Base-by-base conservation (phyloP, 1,140 invertebrate genomes). In the Chelonus insularis region DNA sequence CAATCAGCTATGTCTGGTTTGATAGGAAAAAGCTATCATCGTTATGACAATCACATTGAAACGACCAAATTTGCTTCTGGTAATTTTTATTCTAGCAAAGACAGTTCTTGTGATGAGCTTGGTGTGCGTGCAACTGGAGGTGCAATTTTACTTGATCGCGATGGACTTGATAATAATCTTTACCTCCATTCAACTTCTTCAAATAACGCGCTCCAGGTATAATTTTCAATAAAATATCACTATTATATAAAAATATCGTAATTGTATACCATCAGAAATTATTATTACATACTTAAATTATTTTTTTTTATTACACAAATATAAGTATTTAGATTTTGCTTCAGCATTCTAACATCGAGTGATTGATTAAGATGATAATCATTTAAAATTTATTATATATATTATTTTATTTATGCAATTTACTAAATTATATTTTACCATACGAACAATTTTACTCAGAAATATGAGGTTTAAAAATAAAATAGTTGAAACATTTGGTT, bases 21-120 rank as follows among this genome's bases (percentile, higher is more conserved):
- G n/a, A 62, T 62, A 34, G 57, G 47, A 25, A 65, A 65, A 54
- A 65, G 60, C n/a, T 65, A 65, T 60, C 64, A 79, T 37, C 74
- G 76, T 21, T 79, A 79, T 57, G 77, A 79, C 51, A 80, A 81
- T 65, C 78, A 80, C 55, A 72, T 80, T 29, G 78, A 79, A n/a
- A 71, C 78, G 18, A 59, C 64, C 2, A 65, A 65, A 39, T 41
- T 65, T 18, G 45, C 63, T 32, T 50, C 57, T 29, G 58, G 25
- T 51, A 60, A 64, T 51, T 65, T 65, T 52, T 65, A 65, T 37
- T 61, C 64, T 14, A 65, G 63, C 43, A 65, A 65, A 41, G 60
- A 61, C n/a, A 62, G 56, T 41, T 80, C 72, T 7, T 78, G 76
- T 60, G 78, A 78, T 58, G 77, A 79, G 47, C 52, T 75, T 5